Conservation (phyloP, 1,140 invertebrate species). For the Philopotamus ludificatus region DNA sequence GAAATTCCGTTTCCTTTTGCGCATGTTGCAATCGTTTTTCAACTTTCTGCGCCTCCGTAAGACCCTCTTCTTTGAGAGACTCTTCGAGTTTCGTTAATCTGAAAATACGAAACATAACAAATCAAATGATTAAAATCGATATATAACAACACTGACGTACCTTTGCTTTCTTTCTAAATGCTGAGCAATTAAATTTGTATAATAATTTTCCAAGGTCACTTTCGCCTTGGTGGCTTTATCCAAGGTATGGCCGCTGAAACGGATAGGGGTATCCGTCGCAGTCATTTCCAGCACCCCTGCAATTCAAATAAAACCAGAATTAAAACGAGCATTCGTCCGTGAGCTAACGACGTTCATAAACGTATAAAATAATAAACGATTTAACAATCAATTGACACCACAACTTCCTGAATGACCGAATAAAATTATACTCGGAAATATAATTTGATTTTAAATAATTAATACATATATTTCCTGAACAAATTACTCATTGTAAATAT, state of each 20-base stretch:
- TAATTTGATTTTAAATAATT: too few relatives aligned
- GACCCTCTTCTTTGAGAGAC: conserved; percentile 88
- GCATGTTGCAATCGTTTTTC: conserved; percentile 93
- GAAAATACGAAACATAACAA: conserved; percentile 29
- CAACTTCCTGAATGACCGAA: too few relatives aligned
- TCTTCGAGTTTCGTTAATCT: conserved; percentile 91
- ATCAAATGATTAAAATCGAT: conserved; percentile 7
- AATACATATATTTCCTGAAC: too few relatives aligned
- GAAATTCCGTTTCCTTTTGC: conserved; percentile 97
- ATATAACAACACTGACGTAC: conserved; percentile 48
- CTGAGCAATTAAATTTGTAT: conserved; percentile 95
- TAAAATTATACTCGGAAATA: too few relatives aligned
- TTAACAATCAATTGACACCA: too few relatives aligned
- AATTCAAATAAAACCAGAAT: background rate
- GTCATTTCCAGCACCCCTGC: conserved; percentile 57
- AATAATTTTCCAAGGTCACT: conserved; percentile 98
- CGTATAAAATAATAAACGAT: too few relatives aligned
- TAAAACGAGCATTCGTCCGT: too few relatives aligned
- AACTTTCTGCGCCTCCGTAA: conserved; percentile 80
- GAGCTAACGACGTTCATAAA: too few relatives aligned
- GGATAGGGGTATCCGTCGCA: conserved; percentile 75
- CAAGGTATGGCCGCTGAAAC: conserved; percentile 93
- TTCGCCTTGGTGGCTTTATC: conserved; percentile 99
- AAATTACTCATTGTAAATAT: too few relatives aligned
- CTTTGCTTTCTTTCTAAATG: conserved; percentile 95